Percentiles rank a stretch among this genome's conserved stretches.
Evolutionary conservation across 2,888 invertebrate genomes (phyloP).

Genomic region (Pollenia angustigena): DNA sequence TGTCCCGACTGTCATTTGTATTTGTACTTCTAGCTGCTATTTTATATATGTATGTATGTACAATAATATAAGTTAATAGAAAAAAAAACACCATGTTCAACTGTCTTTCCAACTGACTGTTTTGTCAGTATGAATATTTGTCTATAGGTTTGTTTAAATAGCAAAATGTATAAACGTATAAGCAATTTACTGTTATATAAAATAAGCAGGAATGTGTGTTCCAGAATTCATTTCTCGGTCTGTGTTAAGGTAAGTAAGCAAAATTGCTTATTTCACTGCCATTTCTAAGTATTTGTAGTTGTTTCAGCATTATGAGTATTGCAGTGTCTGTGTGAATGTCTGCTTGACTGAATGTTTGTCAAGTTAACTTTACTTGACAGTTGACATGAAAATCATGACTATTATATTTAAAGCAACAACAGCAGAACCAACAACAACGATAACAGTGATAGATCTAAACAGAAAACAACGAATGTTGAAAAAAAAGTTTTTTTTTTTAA

Average conservation of each 20-base stretch:
- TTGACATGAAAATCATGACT: constrained; percentile 73
- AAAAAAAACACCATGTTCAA: constrained; percentile 9
- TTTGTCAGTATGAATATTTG: constrained; percentile 23
- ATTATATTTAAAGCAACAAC: constrained; percentile 59
- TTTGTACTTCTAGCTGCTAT: background rate
- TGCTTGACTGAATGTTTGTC: constrained; percentile 52
- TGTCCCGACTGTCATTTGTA: constrained; percentile 34
- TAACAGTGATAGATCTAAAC: constrained; percentile 30
- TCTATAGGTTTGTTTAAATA: background rate
- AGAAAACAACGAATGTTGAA: constrained; percentile 5
- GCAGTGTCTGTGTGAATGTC: constrained; percentile 39
- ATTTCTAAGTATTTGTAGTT: background rate
- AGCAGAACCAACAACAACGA: constrained; percentile 28
- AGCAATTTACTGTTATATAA: background rate
- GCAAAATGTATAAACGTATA: background rate
- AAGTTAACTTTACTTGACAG: constrained; percentile 70
- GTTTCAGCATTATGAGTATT: background rate
- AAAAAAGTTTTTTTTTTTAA: background rate
- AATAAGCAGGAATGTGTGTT: background rate
- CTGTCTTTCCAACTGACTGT: constrained; percentile 40
- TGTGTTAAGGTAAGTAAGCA: background rate
- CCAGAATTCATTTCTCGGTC: background rate
- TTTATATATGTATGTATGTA: background rate
- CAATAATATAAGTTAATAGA: constrained; percentile 36
- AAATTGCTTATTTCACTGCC: constrained; percentile 5